phyloP scores from a whole-genome alignment of 2,797 vertebrate genomes.

The Ctenopoma multispine region DNA sequence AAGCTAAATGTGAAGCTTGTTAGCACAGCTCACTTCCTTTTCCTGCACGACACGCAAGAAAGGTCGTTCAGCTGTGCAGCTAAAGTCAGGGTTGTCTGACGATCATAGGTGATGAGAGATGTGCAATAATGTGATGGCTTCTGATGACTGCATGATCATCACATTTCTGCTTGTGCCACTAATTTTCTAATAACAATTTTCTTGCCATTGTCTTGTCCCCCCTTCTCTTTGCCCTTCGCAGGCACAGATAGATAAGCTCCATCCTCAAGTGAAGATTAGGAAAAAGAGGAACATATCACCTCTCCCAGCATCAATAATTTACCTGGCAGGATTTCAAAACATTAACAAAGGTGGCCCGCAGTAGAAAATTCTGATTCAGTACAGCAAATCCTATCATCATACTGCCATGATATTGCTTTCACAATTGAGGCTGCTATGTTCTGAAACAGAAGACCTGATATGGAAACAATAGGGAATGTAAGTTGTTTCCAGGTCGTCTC shows the following conservation, averaged over 20 bases:
- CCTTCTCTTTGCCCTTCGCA: slow-evolving; percentile 20
- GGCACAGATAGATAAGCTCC: slow-evolving; percentile 37
- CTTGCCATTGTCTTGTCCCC: neutral
- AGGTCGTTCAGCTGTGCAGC: slow-evolving; percentile 77
- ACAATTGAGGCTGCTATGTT: neutral
- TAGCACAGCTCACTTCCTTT: slow-evolving; percentile 84
- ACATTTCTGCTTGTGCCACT: neutral
- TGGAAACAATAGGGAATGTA: slow-evolving; percentile 15
- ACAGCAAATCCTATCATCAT: slow-evolving; percentile 11
- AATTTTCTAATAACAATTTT: no score
- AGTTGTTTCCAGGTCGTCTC: neutral
- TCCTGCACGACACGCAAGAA: slow-evolving; percentile 80
- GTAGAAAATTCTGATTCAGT: slow-evolving; percentile 3
- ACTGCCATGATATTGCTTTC: neutral
- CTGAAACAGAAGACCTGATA: slow-evolving; percentile 8
- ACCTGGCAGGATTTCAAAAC: slow-evolving; percentile 32
- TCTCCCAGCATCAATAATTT: slow-evolving; percentile 46
- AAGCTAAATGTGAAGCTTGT: slow-evolving; percentile 70
- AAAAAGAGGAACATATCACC: slow-evolving; percentile 46
- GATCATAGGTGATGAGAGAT: slow-evolving; percentile 54
- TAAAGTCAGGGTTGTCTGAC: slow-evolving; percentile 60
- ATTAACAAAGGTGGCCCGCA: slow-evolving; percentile 3
- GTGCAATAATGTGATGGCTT: slow-evolving; percentile 24
- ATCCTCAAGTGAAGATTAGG: slow-evolving; percentile 52
- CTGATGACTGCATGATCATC: slow-evolving; percentile 60